A percentile compares a stretch with the other conserved stretches of the same genome.
These are phyloP conservation scores for Coregonus ussuriensis DNA, from an alignment of 2,797 vertebrate genomes.

Conservation along the genomic window DNA sequence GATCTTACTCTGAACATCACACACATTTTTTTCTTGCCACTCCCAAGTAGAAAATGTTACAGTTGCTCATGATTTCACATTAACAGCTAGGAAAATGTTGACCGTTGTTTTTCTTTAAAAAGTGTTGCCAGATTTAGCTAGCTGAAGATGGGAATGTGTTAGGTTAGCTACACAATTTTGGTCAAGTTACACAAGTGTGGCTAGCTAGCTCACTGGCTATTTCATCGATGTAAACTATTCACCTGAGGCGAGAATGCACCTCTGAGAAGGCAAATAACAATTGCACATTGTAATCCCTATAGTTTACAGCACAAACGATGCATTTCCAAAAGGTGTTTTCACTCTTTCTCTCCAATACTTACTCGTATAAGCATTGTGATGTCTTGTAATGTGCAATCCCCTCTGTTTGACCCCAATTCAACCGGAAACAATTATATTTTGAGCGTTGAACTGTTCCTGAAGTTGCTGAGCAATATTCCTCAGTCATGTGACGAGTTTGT, in stretches of 20 bases:
- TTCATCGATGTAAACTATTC: not conserved
- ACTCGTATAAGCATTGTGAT: constrained; percentile 70
- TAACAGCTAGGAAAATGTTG: too few relatives aligned
- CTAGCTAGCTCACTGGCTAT: not conserved
- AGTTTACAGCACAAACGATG: not conserved
- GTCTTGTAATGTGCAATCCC: not conserved
- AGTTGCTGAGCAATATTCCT: not conserved
- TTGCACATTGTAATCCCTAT: not conserved
- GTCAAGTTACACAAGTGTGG: not conserved
- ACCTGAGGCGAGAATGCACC: not conserved
- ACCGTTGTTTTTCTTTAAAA: not conserved
- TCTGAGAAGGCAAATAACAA: constrained; percentile 6
- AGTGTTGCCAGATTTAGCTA: not conserved
- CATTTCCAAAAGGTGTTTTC: not conserved
- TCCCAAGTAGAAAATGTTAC: not conserved
- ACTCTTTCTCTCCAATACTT: constrained; percentile 45
- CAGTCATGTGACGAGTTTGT: constrained; percentile 16
- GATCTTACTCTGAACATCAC: not conserved
- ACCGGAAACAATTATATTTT: constrained; percentile 52
- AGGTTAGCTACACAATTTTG: not conserved
- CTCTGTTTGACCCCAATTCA: constrained; percentile 30
- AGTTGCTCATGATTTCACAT: too few relatives aligned
- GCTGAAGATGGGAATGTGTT: not conserved
- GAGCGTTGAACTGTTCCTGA: not conserved
- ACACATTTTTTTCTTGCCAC: not conserved